These are phyloP conservation scores for Phytoseiulus persimilis DNA, from an alignment of 2,888 invertebrate species.

Conservation along the genomic window DNA sequence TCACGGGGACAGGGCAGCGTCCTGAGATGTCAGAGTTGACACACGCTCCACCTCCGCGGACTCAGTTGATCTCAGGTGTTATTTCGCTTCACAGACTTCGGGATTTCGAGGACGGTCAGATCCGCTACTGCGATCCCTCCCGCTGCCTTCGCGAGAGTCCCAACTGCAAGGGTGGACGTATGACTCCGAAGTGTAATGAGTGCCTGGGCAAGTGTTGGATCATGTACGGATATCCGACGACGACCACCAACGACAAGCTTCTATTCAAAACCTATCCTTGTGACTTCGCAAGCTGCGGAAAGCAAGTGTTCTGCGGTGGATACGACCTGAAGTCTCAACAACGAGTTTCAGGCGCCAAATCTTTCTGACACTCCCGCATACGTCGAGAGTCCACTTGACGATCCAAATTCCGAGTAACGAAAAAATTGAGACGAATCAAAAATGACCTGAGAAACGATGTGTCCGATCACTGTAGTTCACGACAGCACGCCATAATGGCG, in stretches of 20 bases:
- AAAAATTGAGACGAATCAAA: neutral
- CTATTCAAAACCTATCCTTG: conserved; percentile 14
- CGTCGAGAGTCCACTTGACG: neutral
- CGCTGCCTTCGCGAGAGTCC: conserved; percentile 20
- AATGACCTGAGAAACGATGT: too few relatives aligned
- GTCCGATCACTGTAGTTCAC: too few relatives aligned
- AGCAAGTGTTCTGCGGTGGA: conserved; percentile 20
- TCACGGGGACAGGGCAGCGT: too few relatives aligned
- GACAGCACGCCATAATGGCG: too few relatives aligned
- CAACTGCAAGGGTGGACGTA: neutral
- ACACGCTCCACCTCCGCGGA: too few relatives aligned
- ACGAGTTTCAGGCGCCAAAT: neutral
- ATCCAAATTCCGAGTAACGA: neutral
- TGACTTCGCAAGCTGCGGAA: conserved; percentile 12
- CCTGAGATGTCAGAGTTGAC: too few relatives aligned
- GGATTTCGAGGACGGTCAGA: conserved; percentile 5
- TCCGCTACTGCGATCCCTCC: conserved; percentile 28
- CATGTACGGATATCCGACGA: conserved; percentile 16
- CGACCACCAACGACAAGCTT: neutral
- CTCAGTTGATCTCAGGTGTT: neutral
- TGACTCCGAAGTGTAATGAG: conserved; percentile 13
- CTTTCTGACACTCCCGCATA: neutral
- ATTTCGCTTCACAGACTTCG: neutral
- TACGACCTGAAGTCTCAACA: neutral
- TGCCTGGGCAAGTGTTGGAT: conserved; percentile 26